Conservation (phyloP, 2,113 vertebrate genomes). For the Plecotus auritus region DNA sequence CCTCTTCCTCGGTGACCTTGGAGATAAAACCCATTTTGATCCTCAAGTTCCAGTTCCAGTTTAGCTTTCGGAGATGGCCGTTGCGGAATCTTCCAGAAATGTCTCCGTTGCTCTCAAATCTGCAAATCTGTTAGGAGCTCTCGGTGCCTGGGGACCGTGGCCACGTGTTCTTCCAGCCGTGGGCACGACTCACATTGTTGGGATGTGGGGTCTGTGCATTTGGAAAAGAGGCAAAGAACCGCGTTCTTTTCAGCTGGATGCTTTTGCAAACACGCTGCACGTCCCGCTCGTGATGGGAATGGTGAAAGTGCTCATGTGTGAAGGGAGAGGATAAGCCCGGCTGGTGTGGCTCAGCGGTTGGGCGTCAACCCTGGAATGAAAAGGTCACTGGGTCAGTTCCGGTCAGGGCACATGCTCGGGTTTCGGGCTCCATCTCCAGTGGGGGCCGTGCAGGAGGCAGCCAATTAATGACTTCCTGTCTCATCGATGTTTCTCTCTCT, state of each 20-base stretch:
- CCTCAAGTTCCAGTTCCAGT: neutral
- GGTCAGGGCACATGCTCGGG: too few species aligned
- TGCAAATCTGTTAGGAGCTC: rapidly evolving
- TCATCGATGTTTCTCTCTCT: too few species aligned
- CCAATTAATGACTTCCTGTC: too few species aligned
- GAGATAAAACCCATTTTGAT: neutral
- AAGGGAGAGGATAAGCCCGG: too few species aligned
- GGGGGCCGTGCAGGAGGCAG: too few species aligned
- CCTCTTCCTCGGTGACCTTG: neutral
- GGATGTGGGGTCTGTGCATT: neutral
- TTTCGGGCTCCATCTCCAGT: too few species aligned
- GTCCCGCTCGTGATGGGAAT: neutral
- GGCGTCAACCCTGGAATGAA: too few species aligned
- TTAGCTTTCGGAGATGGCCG: neutral
- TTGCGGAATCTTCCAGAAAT: neutral
- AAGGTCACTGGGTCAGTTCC: too few species aligned
- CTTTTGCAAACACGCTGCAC: neutral
- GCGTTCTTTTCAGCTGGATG: neutral
- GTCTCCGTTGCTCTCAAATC: neutral
- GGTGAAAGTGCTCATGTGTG: neutral
- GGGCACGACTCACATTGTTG: rapidly evolving
- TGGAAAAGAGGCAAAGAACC: neutral
- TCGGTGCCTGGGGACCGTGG: rapidly evolving
- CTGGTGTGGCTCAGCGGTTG: too few species aligned
- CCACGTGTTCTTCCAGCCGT: rapidly evolving